Percentiles rank a stretch among this genome's conserved stretches.
phyloP scores from a whole-genome alignment of 2,797 vertebrate species.

The Trematomus bernacchii region DNA sequence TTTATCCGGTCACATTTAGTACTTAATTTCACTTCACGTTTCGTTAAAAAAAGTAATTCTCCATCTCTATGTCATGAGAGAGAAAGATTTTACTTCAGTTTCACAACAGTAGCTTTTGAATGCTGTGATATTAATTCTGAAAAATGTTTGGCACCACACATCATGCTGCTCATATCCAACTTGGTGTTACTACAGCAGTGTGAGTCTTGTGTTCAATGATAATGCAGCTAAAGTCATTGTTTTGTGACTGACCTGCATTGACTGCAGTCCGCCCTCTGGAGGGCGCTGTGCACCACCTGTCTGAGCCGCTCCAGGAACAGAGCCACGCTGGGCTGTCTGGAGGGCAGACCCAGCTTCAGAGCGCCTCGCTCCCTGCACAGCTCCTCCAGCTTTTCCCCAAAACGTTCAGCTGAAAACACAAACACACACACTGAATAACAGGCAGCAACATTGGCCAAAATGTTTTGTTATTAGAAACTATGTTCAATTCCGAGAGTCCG shows the following conservation, averaged over 20 bases:
- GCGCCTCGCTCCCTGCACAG: conserved; percentile 83
- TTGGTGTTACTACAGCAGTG: not conserved
- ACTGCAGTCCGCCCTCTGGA: conserved; percentile 66
- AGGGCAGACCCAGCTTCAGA: conserved; percentile 89
- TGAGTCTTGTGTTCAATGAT: not conserved
- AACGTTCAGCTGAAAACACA: conserved; percentile 85
- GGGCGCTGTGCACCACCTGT: conserved; percentile 79
- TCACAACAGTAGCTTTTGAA: not conserved
- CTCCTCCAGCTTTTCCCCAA: conserved; percentile 88
- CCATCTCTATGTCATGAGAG: not conserved
- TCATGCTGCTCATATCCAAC: not conserved
- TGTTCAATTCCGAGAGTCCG: not conserved
- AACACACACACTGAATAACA: conserved; percentile 23
- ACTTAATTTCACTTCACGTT: not conserved
- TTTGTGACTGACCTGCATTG: conserved; percentile 71
- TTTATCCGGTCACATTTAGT: not conserved
- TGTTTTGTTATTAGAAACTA: not conserved
- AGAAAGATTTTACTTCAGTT: not conserved
- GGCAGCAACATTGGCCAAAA: not conserved
- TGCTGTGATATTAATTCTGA: not conserved
- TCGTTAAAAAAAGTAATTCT: conserved; percentile 1
- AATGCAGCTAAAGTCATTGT: not conserved
- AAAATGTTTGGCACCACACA: not conserved
- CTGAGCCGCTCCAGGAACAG: conserved; percentile 85
- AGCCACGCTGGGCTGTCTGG: conserved; percentile 85